Percentiles rank a stretch among this genome's conserved stretches.
These are phyloP conservation scores for Dissostichus mawsoni DNA, from an alignment of 2,113 vertebrate genomes.

Conservation along the genomic window DNA sequence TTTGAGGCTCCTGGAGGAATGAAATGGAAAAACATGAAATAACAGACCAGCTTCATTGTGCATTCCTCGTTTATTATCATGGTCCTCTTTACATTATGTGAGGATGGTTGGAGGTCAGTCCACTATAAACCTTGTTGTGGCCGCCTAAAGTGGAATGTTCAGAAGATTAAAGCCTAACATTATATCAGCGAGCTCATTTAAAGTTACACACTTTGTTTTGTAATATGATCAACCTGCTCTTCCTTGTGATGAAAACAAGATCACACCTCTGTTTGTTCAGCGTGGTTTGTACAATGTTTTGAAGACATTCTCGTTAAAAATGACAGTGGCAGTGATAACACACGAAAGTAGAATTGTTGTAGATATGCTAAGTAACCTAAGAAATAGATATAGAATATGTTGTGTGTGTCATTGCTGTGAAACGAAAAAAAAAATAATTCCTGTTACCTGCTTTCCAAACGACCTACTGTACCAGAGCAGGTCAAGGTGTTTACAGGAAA, in stretches of 20 bases:
- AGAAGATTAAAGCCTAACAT: conserved; percentile 56
- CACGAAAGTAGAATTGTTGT: not conserved
- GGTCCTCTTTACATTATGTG: conserved; percentile 63
- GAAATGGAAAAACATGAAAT: conserved; percentile 34
- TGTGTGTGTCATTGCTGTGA: not conserved
- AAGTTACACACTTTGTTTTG: conserved; percentile 9
- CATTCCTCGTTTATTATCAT: conserved; percentile 73
- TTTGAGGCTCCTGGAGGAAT: conserved; percentile 13
- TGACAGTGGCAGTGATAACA: conserved; percentile 18
- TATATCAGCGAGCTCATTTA: conserved; percentile 1
- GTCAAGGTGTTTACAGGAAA: not conserved
- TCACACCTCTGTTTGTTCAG: conserved; percentile 17
- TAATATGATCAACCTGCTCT: conserved; percentile 14
- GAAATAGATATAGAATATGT: not conserved
- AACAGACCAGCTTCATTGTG: conserved; percentile 36
- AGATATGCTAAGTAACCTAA: not conserved
- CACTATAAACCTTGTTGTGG: conserved; percentile 15
- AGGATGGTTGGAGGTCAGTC: conserved; percentile 41
- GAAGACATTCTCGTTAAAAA: not conserved
- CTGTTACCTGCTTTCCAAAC: not conserved
- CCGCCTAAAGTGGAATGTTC: conserved; percentile 73
- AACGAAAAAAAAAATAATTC: not conserved
- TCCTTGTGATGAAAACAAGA: conserved; percentile 20
- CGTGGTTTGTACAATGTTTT: not conserved
- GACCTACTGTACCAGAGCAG: conserved; percentile 8